A percentile compares a stretch with the other conserved stretches of the same genome.
Conservation (phyloP, 2,113 vertebrate species). For the Corythornis vintsioides region DNA sequence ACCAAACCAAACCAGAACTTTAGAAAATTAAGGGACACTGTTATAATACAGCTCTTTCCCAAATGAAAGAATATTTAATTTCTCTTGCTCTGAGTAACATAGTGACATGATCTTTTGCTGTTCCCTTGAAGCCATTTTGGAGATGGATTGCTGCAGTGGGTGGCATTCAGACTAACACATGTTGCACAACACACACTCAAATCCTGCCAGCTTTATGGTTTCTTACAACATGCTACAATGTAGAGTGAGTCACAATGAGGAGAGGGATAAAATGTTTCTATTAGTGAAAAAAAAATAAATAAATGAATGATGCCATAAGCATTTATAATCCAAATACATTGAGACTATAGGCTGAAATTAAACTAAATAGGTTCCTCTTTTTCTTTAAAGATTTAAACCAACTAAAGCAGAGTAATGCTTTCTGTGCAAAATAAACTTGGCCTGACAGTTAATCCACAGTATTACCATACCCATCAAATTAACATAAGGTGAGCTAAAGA, state of each 20-base stretch:
- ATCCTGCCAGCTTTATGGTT: neutral
- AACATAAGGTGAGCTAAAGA: constrained; percentile 12
- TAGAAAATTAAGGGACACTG: neutral
- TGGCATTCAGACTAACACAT: constrained; percentile 10
- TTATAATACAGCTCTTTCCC: neutral
- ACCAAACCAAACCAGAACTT: too few species aligned
- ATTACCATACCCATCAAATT: neutral
- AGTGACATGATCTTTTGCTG: neutral
- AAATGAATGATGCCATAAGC: neutral
- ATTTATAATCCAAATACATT: constrained; percentile 4
- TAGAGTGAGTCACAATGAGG: neutral
- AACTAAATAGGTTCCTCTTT: neutral
- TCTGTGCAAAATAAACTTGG: neutral
- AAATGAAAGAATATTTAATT: neutral
- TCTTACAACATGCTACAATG: neutral
- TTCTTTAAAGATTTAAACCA: neutral
- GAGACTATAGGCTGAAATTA: neutral
- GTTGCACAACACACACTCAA: neutral
- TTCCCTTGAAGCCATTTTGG: neutral
- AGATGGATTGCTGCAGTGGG: neutral
- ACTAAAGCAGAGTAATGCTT: neutral
- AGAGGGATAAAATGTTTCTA: neutral
- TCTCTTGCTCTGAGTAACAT: neutral
- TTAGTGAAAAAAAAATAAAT: neutral
- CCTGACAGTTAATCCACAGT: neutral